A percentile compares a stretch with the other conserved stretches of the same genome.
Evolutionary conservation across 2,113 vertebrate species (phyloP).

Genomic region (Corythaeola cristata): DNA sequence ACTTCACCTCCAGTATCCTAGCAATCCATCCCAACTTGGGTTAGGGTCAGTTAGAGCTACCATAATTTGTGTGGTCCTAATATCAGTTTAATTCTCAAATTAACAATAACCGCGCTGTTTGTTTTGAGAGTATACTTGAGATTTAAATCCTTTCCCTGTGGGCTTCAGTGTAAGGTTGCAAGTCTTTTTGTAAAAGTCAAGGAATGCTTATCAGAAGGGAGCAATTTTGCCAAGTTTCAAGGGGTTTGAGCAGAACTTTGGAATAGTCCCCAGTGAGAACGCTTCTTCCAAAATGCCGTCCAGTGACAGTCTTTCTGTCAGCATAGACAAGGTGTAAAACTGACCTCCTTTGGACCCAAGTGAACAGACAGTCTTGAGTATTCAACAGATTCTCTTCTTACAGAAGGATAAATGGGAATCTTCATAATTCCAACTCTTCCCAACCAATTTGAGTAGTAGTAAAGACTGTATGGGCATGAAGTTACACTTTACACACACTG

Average conservation of each 20-base stretch:
- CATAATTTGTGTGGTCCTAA: not conserved
- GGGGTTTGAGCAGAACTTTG: not conserved
- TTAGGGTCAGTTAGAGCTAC: not conserved
- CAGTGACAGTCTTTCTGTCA: not conserved
- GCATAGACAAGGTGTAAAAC: not conserved
- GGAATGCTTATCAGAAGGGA: not conserved
- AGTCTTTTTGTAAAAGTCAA: not conserved
- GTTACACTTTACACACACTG: not conserved
- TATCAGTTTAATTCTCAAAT: not conserved
- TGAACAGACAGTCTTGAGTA: not conserved
- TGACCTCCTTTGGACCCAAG: not conserved
- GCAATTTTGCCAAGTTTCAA: not conserved
- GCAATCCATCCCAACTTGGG: not conserved
- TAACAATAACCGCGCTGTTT: not conserved
- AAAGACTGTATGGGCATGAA: not conserved
- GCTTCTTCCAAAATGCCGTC: not conserved
- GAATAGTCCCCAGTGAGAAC: not conserved
- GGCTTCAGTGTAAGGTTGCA: not conserved
- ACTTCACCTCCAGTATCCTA: not conserved
- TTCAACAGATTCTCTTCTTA: not conserved
- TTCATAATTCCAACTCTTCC: not conserved
- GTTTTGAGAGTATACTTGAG: not conserved
- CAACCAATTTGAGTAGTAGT: not conserved
- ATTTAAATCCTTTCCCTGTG: not conserved
- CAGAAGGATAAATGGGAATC: not conserved